Evolutionary conservation across 2,888 invertebrate species (phyloP), one percentile per base, ranked within the genome.

Genomic region (Mycalesis mineus): DNA sequence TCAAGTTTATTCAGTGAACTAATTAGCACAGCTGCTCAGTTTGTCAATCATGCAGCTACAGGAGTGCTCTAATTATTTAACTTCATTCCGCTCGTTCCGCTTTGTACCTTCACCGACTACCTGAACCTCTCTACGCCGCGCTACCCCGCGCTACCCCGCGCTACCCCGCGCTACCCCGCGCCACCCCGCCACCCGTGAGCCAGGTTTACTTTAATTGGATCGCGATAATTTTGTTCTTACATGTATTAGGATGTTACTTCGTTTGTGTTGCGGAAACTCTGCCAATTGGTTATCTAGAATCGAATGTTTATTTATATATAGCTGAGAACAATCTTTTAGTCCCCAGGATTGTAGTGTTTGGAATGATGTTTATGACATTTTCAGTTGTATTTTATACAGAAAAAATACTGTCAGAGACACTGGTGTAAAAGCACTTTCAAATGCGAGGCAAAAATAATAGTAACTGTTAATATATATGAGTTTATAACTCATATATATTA

Each of bases 11-110:
- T 75, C 81, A 73, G 75, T 70, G 78, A 84, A 80, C 80, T 84
- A 84, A 84, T 84, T 82, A 82, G 77, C 71, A 68, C 74, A 72
- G 71, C 72, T 78, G 79, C 79, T 79, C 78, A 73, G 81, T 81
- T 79, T 81, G 83, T 83, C 84, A 83, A 80, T 83, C 80, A 82
- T 78, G 78, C 80, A 73, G 71, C 66, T 62, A 59, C 63, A 62
- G 56, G 67, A 66, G 66, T 66, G 58, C 65, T 66, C 71, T 77
- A 75, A 77, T 77, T 75, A 76, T 77, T 75, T 77, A 76, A 77
- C 73, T 76, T 69, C 68, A 29, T 73, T 71, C 65, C 66, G 69
- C 70, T 69, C 68, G 28, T 72, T 71, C 65, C 66, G 68, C 71
- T 69, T 71, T 71, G 71, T 69, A 53, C 55, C 68, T 22, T 22